Conservation (phyloP, 2,888 invertebrate genomes). For the Dynastes maya region DNA sequence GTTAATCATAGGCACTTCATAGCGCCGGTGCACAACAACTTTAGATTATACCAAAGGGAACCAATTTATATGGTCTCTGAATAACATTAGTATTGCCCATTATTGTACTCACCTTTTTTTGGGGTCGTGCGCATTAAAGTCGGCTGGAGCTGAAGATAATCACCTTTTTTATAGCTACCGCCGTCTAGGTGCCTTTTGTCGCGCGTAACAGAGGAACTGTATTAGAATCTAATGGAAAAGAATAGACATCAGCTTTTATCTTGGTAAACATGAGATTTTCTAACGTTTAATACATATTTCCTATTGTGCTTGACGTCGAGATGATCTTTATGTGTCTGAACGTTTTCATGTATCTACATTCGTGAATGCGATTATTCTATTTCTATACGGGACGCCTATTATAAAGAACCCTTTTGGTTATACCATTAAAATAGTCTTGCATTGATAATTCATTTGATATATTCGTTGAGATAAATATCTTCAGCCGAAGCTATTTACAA, state of each 20-base stretch:
- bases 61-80: conserved; percentile 32
- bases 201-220: conserved; percentile 9
- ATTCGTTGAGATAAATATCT: too few species aligned
- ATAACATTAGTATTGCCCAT: conserved; percentile 5
- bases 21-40: conserved; percentile 19
- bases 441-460: too few species aligned
- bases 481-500: too few species aligned
- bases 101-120: conserved; percentile 15
- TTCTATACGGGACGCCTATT: neutral
- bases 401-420: neutral
- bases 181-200: conserved; percentile 25
- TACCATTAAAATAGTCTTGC: too few species aligned
- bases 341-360: conserved; percentile 7
- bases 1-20: conserved; percentile 38
- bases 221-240: conserved; percentile 30
- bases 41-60: conserved; percentile 42
- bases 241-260: conserved; percentile 28
- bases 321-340: neutral
- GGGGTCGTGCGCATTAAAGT: conserved; percentile 24
- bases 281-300: conserved; percentile 1
- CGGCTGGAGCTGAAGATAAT: conserved; percentile 34
- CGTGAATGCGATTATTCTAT: conserved; percentile 5
- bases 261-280: conserved; percentile 17
- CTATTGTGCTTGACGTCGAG: conserved; percentile 2
- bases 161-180: conserved; percentile 31